Base-by-base conservation (phyloP, 30 jellyfish, hydroid and myxozoan species). In the Pelagia noctiluca region DNA sequence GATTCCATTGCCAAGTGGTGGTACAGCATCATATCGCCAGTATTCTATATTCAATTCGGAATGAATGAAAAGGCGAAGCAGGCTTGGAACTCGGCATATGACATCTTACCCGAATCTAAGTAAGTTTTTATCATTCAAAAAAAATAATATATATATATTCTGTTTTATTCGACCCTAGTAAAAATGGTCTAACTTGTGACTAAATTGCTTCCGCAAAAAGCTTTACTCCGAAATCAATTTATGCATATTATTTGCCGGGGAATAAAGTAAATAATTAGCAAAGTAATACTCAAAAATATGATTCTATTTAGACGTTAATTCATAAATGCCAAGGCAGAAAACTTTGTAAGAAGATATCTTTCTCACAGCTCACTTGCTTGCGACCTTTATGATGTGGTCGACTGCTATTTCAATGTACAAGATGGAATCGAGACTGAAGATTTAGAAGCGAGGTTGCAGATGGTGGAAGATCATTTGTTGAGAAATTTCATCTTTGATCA, bases 301-400 rank as follows among this genome's bases (percentile, higher is more conserved):
- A n/a, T n/a, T n/a, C n/a, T n/a, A n/a, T n/a, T n/a, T n/a, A n/a
- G n/a, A n/a, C n/a, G n/a, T n/a, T n/a, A n/a, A n/a, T n/a, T n/a
- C n/a, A n/a, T n/a, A n/a, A n/a, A n/a, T n/a, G n/a, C n/a, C n/a
- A n/a, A n/a, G n/a, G n/a, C n/a, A n/a, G n/a, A n/a, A n/a, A n/a
- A n/a, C n/a, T n/a, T n/a, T n/a, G 88, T 76, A 35, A 54, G 88
- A 35, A 37, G 11, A 66, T 24, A 16, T 11, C 23, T 71, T 47
- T 35, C n/a, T 16, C 22, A 0, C 61, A 80, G 90, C 19, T 77
- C 84, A 4, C 34, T 21, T 47, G 90, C 90, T 1, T 49, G 77
- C 50, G 90, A 66, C 33, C 75, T 80, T 8, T 80, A 65, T 67
- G 90, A 80, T 73, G 53, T 80, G 10, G 77, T 80, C 33, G 90